These are phyloP conservation scores for Agrypnia vestita DNA, from an alignment of 1,140 invertebrate species.

Conservation along the genomic window DNA sequence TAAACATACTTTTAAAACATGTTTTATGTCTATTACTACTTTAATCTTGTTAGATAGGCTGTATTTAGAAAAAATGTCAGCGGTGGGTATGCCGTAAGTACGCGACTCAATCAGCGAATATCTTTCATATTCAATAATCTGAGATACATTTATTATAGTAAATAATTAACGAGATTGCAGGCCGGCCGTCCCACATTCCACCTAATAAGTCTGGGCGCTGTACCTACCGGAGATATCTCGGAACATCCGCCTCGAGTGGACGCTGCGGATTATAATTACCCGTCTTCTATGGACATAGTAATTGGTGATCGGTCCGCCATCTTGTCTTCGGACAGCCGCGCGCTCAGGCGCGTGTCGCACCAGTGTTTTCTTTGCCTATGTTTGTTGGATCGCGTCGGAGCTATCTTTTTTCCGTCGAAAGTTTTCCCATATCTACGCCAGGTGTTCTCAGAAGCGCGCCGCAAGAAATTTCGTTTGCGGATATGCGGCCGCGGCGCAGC, in stretches of 20 bases:
- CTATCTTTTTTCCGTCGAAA: slow-evolving; percentile 9
- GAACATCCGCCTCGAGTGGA: slow-evolving; percentile 25
- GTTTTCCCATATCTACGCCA: slow-evolving; percentile 1
- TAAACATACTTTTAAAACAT: too few species aligned
- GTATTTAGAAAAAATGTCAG: too few species aligned
- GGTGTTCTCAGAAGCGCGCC: neutral
- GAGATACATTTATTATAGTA: slow-evolving; percentile 3
- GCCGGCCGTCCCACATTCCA: slow-evolving; percentile 11
- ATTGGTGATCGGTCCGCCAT: slow-evolving; percentile 35
- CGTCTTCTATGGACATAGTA: slow-evolving; percentile 46
- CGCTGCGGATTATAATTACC: slow-evolving; percentile 38
- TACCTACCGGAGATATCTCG: neutral
- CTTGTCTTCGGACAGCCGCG: neutral
- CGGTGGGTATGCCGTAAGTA: too few species aligned
- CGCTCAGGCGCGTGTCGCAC: neutral
- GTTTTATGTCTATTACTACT: too few species aligned
- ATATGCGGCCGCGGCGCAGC: neutral
- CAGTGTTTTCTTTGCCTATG: slow-evolving; percentile 49
- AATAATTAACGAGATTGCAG: slow-evolving; percentile 23
- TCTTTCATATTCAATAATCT: slow-evolving; percentile 22
- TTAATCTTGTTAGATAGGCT: too few species aligned
- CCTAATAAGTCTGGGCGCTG: neutral
- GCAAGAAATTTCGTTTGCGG: slow-evolving; percentile 17
- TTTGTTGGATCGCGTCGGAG: slow-evolving; percentile 24
- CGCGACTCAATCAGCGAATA: neutral